These are phyloP conservation scores for Neogobius melanostomus DNA, from an alignment of 2,113 vertebrate species.

Conservation along the genomic window DNA sequence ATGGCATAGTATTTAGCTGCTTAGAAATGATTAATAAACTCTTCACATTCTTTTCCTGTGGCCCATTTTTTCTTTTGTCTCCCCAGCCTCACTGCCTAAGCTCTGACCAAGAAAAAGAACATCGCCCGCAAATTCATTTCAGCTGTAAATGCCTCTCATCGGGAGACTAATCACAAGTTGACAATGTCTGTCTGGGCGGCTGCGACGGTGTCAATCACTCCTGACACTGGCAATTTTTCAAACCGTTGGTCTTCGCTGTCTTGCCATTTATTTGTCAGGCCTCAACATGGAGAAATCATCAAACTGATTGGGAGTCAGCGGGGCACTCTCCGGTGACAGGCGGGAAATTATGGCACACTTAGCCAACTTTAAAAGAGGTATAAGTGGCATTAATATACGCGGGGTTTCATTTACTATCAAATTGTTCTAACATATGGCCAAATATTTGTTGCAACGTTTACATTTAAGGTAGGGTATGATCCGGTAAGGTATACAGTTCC, in stretches of 20 bases:
- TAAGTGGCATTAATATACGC: neutral
- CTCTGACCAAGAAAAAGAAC: conserved; percentile 34
- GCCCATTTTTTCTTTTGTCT: conserved; percentile 17
- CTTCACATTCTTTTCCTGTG: neutral
- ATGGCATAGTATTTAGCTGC: no score
- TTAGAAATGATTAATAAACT: neutral
- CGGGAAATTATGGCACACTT: conserved; percentile 2
- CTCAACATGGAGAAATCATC: conserved; percentile 22
- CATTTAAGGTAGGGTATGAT: no score
- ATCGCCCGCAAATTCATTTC: conserved; percentile 48
- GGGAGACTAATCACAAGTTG: conserved; percentile 53
- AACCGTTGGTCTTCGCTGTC: conserved; percentile 21
- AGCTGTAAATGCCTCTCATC: conserved; percentile 60
- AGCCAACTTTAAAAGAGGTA: neutral
- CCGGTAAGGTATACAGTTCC: no score
- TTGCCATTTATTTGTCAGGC: conserved; percentile 34
- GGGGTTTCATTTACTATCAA: no score
- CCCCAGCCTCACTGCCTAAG: conserved; percentile 33
- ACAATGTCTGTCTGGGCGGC: conserved; percentile 52
- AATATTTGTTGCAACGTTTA: no score
- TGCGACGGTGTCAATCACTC: conserved; percentile 55
- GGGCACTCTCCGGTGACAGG: neutral
- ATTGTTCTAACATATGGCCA: no score
- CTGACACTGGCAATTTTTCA: conserved; percentile 50
- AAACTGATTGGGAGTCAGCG: neutral